phyloP scores from a whole-genome alignment of 2,797 vertebrate species.

The Gymnothorax reevesii region DNA sequence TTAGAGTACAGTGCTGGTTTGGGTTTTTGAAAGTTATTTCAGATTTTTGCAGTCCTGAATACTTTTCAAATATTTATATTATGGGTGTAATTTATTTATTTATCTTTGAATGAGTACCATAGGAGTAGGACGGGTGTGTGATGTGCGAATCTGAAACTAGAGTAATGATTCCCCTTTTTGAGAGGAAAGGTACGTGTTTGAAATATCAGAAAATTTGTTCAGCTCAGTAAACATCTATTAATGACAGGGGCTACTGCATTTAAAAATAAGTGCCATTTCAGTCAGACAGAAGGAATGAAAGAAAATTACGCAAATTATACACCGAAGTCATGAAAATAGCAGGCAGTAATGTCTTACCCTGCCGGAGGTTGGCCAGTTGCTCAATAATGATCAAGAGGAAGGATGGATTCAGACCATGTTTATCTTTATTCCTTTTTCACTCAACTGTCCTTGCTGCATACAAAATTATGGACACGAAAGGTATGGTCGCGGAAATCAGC shows the following conservation, averaged over 20 bases:
- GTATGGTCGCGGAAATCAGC: no score
- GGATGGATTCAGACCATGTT: no score
- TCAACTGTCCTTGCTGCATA: no score
- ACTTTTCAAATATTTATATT: not conserved
- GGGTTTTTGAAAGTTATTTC: not conserved
- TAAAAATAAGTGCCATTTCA: not conserved
- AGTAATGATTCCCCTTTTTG: not conserved
- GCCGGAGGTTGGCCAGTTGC: not conserved
- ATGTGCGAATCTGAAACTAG: not conserved
- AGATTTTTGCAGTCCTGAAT: not conserved
- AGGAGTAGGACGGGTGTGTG: not conserved
- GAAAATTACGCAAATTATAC: no score
- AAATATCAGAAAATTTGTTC: not conserved
- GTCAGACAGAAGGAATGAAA: no score
- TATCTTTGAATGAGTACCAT: not conserved
- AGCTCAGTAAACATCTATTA: not conserved
- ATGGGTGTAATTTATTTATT: not conserved
- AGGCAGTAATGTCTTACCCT: no score
- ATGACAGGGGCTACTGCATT: not conserved
- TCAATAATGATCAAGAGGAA: no score
- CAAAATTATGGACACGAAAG: no score
- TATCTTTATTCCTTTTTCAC: no score
- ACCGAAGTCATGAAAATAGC: no score
- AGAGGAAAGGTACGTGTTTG: not conserved
- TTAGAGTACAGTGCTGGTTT: not conserved